Evolutionary conservation across 2,888 invertebrate species (phyloP).

Genomic region (Ennomos quercinarius): DNA sequence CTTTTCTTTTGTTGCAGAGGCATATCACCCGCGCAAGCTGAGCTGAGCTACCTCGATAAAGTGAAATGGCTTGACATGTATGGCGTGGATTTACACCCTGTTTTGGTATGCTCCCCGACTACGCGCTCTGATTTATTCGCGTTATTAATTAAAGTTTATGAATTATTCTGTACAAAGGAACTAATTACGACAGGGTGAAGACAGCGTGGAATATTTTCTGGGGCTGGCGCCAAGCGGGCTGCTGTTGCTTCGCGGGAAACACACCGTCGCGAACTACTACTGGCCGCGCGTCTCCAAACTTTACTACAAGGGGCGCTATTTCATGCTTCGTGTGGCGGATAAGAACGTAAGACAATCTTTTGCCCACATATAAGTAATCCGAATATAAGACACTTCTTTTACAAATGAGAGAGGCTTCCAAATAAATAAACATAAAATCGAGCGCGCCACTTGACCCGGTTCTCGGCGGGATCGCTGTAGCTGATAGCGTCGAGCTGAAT

Average conservation of each 20-base stretch:
- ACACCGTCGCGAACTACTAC: slow-evolving; percentile 98
- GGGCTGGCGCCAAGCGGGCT: slow-evolving; percentile 98
- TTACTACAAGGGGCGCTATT: slow-evolving; percentile 98
- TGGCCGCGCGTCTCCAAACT: slow-evolving; percentile 99
- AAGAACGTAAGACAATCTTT: slow-evolving; percentile 92
- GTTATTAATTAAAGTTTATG: slow-evolving; percentile 21
- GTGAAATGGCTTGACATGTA: slow-evolving; percentile 99
- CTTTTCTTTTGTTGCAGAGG: slow-evolving; percentile 86
- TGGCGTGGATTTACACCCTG: slow-evolving; percentile 98
- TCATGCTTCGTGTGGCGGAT: slow-evolving; percentile 97
- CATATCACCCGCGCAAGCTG: slow-evolving; percentile 95
- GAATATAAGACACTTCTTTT: slow-evolving; percentile 9
- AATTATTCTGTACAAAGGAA: slow-evolving; percentile 10
- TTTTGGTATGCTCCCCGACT: slow-evolving; percentile 89
- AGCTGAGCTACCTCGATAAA: slow-evolving; percentile 97
- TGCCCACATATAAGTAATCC: slow-evolving; percentile 6
- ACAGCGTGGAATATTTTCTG: slow-evolving; percentile 97
- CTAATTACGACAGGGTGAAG: slow-evolving; percentile 91
- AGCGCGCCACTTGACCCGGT: slow-evolving; percentile 70
- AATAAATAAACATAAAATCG: slow-evolving; percentile 64
- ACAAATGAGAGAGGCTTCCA: slow-evolving; percentile 37
- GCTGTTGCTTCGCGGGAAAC: slow-evolving; percentile 96
- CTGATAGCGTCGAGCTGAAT: slow-evolving; percentile 73
- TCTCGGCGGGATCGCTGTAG: slow-evolving; percentile 61
- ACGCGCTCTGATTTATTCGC: slow-evolving; percentile 9